These are phyloP conservation scores for Conopomorpha cramerella DNA, from an alignment of 1,140 invertebrate genomes.

Conservation along the genomic window DNA sequence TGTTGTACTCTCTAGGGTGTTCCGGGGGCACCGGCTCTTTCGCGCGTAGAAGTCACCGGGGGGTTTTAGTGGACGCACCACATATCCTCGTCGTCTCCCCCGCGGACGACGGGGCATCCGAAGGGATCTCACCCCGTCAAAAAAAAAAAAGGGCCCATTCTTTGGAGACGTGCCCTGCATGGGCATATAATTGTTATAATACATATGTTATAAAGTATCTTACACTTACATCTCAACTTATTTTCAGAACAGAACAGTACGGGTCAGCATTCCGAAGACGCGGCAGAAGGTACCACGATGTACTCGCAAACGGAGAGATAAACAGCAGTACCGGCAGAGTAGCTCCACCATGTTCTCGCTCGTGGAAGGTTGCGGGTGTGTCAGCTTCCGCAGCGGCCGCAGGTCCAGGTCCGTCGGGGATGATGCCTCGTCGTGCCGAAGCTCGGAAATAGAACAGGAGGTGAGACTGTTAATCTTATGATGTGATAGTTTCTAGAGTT, in stretches of 20 bases:
- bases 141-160: neutral
- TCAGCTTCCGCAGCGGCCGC: conserved; percentile 42
- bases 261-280: conserved; percentile 41
- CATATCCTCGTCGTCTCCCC: too few species aligned
- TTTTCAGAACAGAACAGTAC: too few species aligned
- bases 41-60: too few species aligned
- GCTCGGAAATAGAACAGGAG: conserved; percentile 62
- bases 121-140: too few species aligned
- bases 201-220: too few species aligned
- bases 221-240: too few species aligned
- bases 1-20: too few species aligned
- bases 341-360: conserved; percentile 50
- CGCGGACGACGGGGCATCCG: too few species aligned
- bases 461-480: too few species aligned
- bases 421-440: conserved; percentile 64
- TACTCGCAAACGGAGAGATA: conserved; percentile 53
- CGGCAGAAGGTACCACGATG: conserved; percentile 42
- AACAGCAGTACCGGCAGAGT: conserved; percentile 42
- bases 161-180: neutral
- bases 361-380: conserved; percentile 52
- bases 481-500: too few species aligned
- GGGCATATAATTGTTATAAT: neutral
- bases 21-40: too few species aligned
- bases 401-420: conserved; percentile 50
- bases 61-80: too few species aligned